phyloP scores from a whole-genome alignment of 2,113 vertebrate genomes.

The Xenus cinereus region DNA sequence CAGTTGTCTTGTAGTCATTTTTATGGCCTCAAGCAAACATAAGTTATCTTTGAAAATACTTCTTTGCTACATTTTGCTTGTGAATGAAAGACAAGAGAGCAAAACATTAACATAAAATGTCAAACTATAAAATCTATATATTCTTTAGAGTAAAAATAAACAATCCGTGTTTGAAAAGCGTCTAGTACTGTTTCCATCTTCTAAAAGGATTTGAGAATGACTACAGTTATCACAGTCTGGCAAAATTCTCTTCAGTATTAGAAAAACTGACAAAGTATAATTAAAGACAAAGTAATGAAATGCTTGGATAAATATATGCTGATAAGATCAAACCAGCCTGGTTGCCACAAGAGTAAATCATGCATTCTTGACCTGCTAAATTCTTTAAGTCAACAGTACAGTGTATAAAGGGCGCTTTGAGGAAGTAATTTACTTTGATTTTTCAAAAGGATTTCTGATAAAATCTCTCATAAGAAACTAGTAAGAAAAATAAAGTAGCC shows the following conservation, averaged over 20 bases:
- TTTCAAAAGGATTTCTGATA: constrained; percentile 25
- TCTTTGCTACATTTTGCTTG: not conserved
- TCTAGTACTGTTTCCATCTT: not conserved
- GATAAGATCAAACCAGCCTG: not conserved
- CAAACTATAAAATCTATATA: not conserved
- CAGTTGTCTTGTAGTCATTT: not conserved
- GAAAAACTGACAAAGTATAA: not conserved
- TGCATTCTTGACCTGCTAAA: not conserved
- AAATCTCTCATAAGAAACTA: not conserved
- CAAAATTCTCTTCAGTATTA: not conserved
- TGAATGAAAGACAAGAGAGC: not conserved
- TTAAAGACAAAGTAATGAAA: constrained; percentile 6
- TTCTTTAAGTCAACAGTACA: constrained; percentile 16
- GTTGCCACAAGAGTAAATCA: not conserved
- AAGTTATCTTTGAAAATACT: not conserved
- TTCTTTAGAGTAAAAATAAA: not conserved
- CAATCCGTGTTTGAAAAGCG: not conserved
- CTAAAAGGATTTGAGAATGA: not conserved
- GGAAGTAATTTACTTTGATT: constrained; percentile 22
- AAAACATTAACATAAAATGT: not conserved
- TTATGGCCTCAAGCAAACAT: not conserved
- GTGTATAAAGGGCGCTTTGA: not conserved
- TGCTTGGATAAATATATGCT: not conserved
- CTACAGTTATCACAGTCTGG: not conserved
- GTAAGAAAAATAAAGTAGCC: not conserved